phyloP scores from a whole-genome alignment of 2,888 invertebrate species.

The Drosophila austrosaltans region DNA sequence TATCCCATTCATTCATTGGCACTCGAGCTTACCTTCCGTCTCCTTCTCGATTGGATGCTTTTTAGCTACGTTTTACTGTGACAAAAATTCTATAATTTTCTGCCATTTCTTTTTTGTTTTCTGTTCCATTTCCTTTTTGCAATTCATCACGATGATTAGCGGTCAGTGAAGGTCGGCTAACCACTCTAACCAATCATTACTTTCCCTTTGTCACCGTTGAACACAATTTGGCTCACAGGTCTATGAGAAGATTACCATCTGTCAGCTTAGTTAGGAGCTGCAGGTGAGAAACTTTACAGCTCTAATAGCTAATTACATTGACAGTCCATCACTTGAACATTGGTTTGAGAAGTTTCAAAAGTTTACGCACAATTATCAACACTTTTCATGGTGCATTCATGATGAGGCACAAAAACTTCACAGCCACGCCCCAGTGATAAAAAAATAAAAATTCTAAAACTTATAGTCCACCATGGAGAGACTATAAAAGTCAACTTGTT shows the following conservation, averaged over 20 bases:
- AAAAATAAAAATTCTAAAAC: no score
- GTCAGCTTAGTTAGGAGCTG: background rate
- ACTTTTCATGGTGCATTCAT: slow-evolving; percentile 54
- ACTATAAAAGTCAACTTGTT: slow-evolving; percentile 32
- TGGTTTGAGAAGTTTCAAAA: slow-evolving; percentile 48
- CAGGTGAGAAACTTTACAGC: slow-evolving; percentile 45
- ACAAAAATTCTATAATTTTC: slow-evolving; percentile 25
- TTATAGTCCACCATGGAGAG: background rate
- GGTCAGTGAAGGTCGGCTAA: slow-evolving; percentile 28
- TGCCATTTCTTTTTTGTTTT: background rate
- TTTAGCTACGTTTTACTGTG: slow-evolving; percentile 44
- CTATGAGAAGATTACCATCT: slow-evolving; percentile 34
- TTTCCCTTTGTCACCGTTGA: no score
- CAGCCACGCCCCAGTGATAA: slow-evolving; percentile 45
- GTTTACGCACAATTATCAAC: slow-evolving; percentile 70
- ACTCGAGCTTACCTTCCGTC: slow-evolving; percentile 39
- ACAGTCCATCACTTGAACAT: slow-evolving; percentile 19
- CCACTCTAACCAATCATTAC: background rate
- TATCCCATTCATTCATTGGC: slow-evolving; percentile 53
- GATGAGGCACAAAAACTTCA: slow-evolving; percentile 63
- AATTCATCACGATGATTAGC: slow-evolving; percentile 41
- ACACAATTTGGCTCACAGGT: background rate
- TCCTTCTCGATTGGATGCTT: slow-evolving; percentile 25
- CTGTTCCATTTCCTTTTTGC: slow-evolving; percentile 17
- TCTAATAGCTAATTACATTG: slow-evolving; percentile 56